Percentiles rank a stretch among this genome's conserved stretches.
Conservation (phyloP, 2,797 vertebrate genomes). For the Melanotaenia boesemani region DNA sequence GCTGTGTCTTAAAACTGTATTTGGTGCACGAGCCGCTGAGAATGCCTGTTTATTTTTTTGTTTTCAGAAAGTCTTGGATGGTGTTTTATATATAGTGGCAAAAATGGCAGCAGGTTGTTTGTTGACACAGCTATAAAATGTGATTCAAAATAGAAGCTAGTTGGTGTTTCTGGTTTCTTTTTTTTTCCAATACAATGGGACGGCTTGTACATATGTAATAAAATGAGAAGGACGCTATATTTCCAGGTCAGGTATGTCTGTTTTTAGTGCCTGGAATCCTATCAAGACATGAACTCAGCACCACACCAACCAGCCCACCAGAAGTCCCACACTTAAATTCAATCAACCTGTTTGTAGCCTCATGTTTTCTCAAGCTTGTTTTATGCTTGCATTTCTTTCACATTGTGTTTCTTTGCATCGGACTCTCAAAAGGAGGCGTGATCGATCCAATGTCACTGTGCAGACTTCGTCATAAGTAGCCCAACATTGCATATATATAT, state of each 20-base stretch:
- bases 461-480: constrained; percentile 16
- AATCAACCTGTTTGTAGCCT: constrained; percentile 25
- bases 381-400: not conserved
- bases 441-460: constrained; percentile 29
- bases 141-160: constrained; percentile 89
- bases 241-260: constrained; percentile 77
- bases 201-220: constrained; percentile 86
- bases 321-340: constrained; percentile 21
- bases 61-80: constrained; percentile 87
- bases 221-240: constrained; percentile 75
- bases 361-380: constrained; percentile 22
- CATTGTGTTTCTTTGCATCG: constrained; percentile 4
- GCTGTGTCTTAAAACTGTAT: constrained; percentile 59
- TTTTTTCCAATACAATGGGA: constrained; percentile 84
- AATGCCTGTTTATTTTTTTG: constrained; percentile 80
- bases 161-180: constrained; percentile 68
- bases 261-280: constrained; percentile 48
- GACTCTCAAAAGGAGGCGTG: constrained; percentile 20
- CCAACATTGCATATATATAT: not conserved
- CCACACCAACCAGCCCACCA: constrained; percentile 44
- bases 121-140: constrained; percentile 87
- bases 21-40: constrained; percentile 80
- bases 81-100: constrained; percentile 82
- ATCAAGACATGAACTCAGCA: constrained; percentile 29
- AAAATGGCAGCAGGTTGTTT: constrained; percentile 87